phyloP scores from a whole-genome alignment of 2,113 vertebrate species.

The Hippopotamus amphibius region DNA sequence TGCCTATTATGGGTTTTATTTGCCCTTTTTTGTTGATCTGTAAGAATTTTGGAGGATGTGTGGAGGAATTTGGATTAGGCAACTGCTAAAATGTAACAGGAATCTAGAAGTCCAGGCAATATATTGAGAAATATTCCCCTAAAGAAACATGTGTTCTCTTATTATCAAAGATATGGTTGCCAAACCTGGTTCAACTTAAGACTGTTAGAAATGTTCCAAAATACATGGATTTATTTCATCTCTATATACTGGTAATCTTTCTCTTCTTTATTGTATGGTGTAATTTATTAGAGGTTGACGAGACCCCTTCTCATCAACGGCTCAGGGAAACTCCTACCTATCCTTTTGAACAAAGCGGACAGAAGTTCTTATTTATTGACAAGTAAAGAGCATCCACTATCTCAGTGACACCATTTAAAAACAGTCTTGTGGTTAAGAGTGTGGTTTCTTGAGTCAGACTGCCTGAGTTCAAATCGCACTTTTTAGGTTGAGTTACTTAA shows the following conservation, averaged over 20 bases:
- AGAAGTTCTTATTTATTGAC: neutral
- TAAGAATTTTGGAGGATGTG: neutral
- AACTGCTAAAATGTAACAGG: neutral
- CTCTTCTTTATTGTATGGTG: neutral
- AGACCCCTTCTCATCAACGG: neutral
- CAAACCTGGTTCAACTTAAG: neutral
- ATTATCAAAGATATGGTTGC: neutral
- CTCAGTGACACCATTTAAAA: neutral
- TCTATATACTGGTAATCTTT: neutral
- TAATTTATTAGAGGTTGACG: neutral
- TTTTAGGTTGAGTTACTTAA: slow-evolving; percentile 40
- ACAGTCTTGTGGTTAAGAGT: neutral
- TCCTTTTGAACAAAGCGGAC: neutral
- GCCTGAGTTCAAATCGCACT: neutral
- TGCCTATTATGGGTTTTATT: neutral
- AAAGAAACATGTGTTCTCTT: neutral
- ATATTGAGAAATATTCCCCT: neutral
- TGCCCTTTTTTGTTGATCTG: neutral
- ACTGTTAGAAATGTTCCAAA: neutral
- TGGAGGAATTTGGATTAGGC: neutral
- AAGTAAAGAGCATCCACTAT: neutral
- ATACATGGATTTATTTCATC: neutral
- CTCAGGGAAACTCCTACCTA: neutral
- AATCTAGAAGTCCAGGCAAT: neutral
- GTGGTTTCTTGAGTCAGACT: slow-evolving; percentile 42